Base-by-base conservation (phyloP, 2,888 invertebrate genomes). In the Leptinotarsa juncta region DNA sequence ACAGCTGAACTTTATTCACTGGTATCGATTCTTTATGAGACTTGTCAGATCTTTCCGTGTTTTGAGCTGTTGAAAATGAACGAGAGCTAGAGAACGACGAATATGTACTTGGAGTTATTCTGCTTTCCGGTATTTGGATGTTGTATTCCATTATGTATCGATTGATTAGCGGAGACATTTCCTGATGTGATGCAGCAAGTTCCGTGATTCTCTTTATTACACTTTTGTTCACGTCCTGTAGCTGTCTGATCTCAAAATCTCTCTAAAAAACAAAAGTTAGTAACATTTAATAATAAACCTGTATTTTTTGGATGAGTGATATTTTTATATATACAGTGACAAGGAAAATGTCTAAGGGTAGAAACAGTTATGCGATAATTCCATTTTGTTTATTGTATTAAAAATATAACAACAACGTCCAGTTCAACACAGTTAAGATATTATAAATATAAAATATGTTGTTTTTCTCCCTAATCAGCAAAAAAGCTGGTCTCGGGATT, bases 151-250 rank as follows among this genome's bases (percentile, higher is more conserved):
- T 66, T 7, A 83, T 76, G 72, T 87, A 86, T 32, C 82, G 82
- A n/a, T 78, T 77, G 26, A 88, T 82, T 20, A 82, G 70, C 10
- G 86, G 85, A 16, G 80, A 78, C 68, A 85, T 80, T 69, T 87
- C 87, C 23, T 82, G 77, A 71, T 82, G 81, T 5, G 78, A 72
- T 4, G 73, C 84, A 1, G 87, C 86, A 78, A 92, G 87, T 82
- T 92, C 91, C 0, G 89, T 86, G 15, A 93, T 83, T 66, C 90
- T 88, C 80, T 92, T 90, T 3, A 92, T 83, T 0, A 89, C 90
- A 66, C 88, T 86, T 26, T 88, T 88, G 82, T 93, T 93, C 18
- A 90, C 89, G 75, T 91, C 91, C 82, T 90, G 90, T n/a, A 92
- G 81, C 80, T 92, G 91, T 20, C 90, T 89, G 14, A 91, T 85